Percentiles rank a stretch among this genome's conserved stretches.
Evolutionary conservation across 2,113 vertebrate species (phyloP).

Genomic region (Zootoca vivipara): DNA sequence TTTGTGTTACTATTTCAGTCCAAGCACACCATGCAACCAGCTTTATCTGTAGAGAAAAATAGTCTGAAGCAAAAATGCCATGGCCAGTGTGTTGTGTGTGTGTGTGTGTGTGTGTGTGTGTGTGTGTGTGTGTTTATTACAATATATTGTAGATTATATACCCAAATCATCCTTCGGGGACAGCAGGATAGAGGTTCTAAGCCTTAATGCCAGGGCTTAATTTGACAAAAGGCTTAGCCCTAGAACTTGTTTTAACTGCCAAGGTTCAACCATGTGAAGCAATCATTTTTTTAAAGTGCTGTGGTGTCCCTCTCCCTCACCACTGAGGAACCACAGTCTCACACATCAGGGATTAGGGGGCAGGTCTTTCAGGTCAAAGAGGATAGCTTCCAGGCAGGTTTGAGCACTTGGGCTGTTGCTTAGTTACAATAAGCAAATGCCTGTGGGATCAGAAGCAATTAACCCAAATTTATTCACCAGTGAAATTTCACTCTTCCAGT

Average conservation of each 20-base stretch:
- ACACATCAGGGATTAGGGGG: not conserved
- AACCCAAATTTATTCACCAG: slow-evolving; percentile 15
- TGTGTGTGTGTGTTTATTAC: not conserved
- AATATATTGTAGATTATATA: not conserved
- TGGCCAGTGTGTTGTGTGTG: not conserved
- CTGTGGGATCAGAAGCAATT: slow-evolving; percentile 18
- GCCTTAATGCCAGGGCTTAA: not conserved
- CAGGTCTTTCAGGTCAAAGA: not conserved
- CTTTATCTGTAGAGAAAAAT: not conserved
- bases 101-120: too few species aligned
- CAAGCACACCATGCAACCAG: not conserved
- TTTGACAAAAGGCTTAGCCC: not conserved
- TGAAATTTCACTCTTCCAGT: not conserved
- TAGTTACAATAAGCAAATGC: not conserved
- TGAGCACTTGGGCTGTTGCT: not conserved
- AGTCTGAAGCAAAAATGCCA: not conserved
- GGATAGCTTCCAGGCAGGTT: not conserved
- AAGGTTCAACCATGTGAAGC: not conserved
- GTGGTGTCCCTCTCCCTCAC: not conserved
- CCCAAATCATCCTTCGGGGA: not conserved
- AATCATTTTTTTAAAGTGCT: not conserved
- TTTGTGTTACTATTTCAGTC: not conserved
- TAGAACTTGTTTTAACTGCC: not conserved
- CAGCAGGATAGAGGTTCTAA: not conserved
- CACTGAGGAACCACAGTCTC: not conserved